Percentiles rank a stretch among this genome's conserved stretches.
Evolutionary conservation across 2,888 invertebrate genomes (phyloP).

Genomic region (Sussaba pulchella): DNA sequence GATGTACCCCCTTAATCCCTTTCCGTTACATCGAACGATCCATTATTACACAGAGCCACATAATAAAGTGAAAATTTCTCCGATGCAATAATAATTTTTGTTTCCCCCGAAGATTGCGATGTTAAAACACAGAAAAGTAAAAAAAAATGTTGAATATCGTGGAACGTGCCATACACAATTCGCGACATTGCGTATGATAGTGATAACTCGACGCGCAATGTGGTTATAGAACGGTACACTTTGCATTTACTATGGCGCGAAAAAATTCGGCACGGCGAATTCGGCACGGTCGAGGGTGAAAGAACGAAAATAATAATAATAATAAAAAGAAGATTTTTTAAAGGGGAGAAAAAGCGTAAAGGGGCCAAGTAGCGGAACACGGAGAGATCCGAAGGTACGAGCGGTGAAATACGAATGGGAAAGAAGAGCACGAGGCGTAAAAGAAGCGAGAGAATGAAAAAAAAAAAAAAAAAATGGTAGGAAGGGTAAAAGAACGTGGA

Average conservation of each 20-base stretch:
- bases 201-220: slow-evolving; percentile 7
- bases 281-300: neutral
- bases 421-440: neutral
- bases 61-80: too few relatives aligned
- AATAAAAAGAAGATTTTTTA: too few relatives aligned
- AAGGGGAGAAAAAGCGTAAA: neutral
- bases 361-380: slow-evolving; percentile 1
- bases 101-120: too few relatives aligned
- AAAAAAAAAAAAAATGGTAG: neutral
- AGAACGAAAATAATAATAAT: neutral
- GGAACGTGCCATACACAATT: neutral
- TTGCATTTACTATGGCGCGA: slow-evolving; percentile 38
- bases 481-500: neutral
- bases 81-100: too few relatives aligned
- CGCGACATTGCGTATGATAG: neutral
- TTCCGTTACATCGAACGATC: too few relatives aligned
- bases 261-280: slow-evolving; percentile 17
- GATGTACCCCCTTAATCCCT: too few relatives aligned
- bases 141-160: neutral
- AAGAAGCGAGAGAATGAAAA: neutral
- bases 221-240: slow-evolving; percentile 22
- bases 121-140: slow-evolving; percentile 3
- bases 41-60: too few relatives aligned
- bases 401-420: slow-evolving; percentile 1
- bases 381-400: neutral